Evolutionary conservation across 2,113 vertebrate genomes (phyloP).

Genomic region (Daubentonia madagascariensis): DNA sequence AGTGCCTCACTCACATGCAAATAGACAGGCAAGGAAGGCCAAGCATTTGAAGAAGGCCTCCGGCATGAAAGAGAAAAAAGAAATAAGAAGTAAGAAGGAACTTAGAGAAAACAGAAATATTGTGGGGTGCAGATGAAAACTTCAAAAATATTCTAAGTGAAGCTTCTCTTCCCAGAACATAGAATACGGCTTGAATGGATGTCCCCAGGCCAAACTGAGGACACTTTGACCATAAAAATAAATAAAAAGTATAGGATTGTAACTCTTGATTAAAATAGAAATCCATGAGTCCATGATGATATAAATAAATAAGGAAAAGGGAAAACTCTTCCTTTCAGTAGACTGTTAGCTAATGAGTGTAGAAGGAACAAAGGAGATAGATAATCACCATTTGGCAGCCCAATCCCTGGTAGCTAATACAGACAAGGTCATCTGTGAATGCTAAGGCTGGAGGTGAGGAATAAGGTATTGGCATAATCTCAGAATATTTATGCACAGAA

Average conservation of each 20-base stretch:
- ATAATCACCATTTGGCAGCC: not conserved
- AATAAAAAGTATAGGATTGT: not conserved
- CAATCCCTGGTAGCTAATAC: not conserved
- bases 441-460: not conserved
- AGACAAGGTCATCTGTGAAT: not conserved
- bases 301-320: not conserved
- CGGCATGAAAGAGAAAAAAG: not conserved
- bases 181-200: not conserved
- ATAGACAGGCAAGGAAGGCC: not conserved
- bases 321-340: not conserved
- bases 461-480: not conserved
- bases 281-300: not conserved
- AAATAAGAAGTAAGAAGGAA: too few species aligned
- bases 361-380: not conserved
- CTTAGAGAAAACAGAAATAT: not conserved
- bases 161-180: not conserved
- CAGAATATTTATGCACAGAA: not conserved
- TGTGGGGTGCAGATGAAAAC: not conserved
- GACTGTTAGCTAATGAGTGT: not conserved
- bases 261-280: not conserved
- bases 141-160: not conserved
- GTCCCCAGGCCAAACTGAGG: not conserved
- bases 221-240: not conserved
- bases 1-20: not conserved
- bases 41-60: not conserved